phyloP scores from a whole-genome alignment of 2,113 vertebrate genomes.

The Epinephelus fuscoguttatus region DNA sequence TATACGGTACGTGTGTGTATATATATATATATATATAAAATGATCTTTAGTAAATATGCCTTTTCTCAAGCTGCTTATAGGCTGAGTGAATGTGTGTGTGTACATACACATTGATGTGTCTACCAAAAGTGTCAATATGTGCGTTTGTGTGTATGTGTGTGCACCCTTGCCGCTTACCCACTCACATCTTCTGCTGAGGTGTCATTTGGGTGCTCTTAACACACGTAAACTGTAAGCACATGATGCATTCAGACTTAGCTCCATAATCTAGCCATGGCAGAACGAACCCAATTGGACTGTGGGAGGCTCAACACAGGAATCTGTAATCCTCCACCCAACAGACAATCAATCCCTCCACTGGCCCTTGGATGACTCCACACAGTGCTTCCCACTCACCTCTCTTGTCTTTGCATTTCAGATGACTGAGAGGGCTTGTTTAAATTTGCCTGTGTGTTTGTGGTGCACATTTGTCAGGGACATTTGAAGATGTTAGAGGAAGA shows the following conservation, averaged over 20 bases:
- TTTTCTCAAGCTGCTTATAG: slow-evolving; percentile 57
- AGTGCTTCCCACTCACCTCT: slow-evolving; percentile 41
- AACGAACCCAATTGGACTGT: slow-evolving; percentile 68
- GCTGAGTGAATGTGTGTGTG: slow-evolving; percentile 19
- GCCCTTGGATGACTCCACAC: slow-evolving; percentile 67
- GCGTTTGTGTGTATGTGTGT: slow-evolving; percentile 25
- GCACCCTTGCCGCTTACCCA: slow-evolving; percentile 13
- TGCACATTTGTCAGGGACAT: not conserved
- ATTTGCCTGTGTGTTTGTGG: slow-evolving; percentile 1
- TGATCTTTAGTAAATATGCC: slow-evolving; percentile 49
- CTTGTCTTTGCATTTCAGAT: slow-evolving; percentile 50
- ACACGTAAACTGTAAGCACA: slow-evolving; percentile 64
- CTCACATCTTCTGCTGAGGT: slow-evolving; percentile 63
- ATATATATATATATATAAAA: not conserved
- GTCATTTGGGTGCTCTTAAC: slow-evolving; percentile 68
- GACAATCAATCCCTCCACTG: slow-evolving; percentile 68
- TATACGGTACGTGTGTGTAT: not conserved
- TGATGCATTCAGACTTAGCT: slow-evolving; percentile 64
- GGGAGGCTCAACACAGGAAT: slow-evolving; percentile 65
- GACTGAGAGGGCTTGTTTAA: slow-evolving; percentile 7
- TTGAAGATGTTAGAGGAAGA: not conserved
- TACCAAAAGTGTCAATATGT: slow-evolving; percentile 14
- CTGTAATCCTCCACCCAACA: slow-evolving; percentile 67
- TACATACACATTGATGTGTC: not conserved
- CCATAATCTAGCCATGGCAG: slow-evolving; percentile 74